Percentiles rank a stretch among this genome's conserved stretches.
These are phyloP conservation scores for Ethmia dodecea DNA, from an alignment of 2,888 invertebrate species.

Conservation along the genomic window DNA sequence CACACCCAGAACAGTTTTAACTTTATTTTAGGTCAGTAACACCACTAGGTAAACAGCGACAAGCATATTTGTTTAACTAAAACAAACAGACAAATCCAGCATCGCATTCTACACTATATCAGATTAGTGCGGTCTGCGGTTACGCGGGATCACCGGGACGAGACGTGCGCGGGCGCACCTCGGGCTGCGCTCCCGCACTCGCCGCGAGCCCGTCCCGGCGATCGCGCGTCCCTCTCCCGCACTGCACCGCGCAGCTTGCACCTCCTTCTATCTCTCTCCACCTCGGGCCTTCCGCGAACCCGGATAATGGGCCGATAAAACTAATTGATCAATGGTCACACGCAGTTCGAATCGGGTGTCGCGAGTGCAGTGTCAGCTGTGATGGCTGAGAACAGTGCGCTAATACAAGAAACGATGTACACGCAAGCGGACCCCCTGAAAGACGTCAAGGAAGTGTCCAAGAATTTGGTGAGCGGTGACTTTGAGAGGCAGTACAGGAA, in stretches of 20 bases:
- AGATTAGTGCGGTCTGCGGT: not conserved
- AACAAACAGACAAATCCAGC: no score
- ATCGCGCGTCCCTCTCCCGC: conserved; percentile 36
- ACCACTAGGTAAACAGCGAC: no score
- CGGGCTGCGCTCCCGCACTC: conserved; percentile 31
- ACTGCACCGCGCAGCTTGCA: conserved; percentile 33
- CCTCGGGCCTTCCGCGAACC: conserved; percentile 42
- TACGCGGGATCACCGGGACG: not conserved
- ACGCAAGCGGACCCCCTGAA: conserved; percentile 51
- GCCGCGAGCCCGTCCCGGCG: conserved; percentile 37
- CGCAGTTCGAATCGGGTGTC: conserved; percentile 28
- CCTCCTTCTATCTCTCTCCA: conserved; percentile 27
- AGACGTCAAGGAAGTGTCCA: conserved; percentile 59
- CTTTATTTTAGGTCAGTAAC: no score
- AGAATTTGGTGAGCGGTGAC: conserved; percentile 66
- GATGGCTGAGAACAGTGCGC: conserved; percentile 64
- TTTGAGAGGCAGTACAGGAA: conserved; percentile 57
- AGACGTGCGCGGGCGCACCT: conserved; percentile 24
- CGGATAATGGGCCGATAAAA: conserved; percentile 56
- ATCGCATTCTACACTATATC: no score
- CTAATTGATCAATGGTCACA: conserved; percentile 30
- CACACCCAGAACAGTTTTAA: no score
- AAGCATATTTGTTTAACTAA: no score
- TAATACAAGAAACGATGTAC: conserved; percentile 59
- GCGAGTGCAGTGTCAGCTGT: conserved; percentile 50